Conservation (phyloP, 1,140 invertebrate species). For the Gryllus bimaculatus region DNA sequence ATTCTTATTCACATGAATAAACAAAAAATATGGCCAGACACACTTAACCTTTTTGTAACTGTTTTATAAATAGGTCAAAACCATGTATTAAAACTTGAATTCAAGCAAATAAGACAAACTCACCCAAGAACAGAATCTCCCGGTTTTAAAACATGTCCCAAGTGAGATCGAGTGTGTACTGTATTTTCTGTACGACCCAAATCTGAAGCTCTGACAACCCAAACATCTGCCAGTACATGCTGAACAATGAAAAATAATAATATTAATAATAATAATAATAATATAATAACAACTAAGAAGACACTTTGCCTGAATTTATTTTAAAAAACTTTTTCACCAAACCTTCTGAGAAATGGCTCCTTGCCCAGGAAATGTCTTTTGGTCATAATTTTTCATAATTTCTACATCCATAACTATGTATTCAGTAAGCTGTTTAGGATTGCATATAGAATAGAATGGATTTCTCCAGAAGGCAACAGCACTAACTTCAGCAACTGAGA, state of each 20-base stretch:
- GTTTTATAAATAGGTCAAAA: too few species aligned
- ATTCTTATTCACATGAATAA: too few species aligned
- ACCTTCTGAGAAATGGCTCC: conserved; percentile 71
- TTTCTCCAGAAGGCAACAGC: conserved; percentile 73
- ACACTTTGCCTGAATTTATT: too few species aligned
- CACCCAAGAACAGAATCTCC: conserved; percentile 90
- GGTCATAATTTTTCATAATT: conserved; percentile 64
- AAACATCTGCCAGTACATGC: conserved; percentile 87
- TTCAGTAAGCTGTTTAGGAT: conserved; percentile 83
- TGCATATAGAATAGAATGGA: conserved; percentile 78
- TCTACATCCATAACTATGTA: conserved; percentile 95
- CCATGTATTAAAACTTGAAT: too few species aligned
- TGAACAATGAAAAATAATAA: conserved; percentile 31
- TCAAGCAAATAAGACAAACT: conserved; percentile 23
- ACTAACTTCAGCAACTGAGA: conserved; percentile 74
- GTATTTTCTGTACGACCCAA: conserved; percentile 74
- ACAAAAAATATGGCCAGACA: too few species aligned
- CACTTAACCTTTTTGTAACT: too few species aligned
- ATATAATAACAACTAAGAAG: too few species aligned
- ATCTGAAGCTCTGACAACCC: conserved; percentile 84
- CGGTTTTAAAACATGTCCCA: conserved; percentile 86
- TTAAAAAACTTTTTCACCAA: too few species aligned
- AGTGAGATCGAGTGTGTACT: conserved; percentile 81
- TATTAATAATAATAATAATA: too few species aligned
- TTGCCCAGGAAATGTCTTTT: conserved; percentile 73